phyloP scores from a whole-genome alignment of 2,113 vertebrate species.

The Hippocampus mohnikei region DNA sequence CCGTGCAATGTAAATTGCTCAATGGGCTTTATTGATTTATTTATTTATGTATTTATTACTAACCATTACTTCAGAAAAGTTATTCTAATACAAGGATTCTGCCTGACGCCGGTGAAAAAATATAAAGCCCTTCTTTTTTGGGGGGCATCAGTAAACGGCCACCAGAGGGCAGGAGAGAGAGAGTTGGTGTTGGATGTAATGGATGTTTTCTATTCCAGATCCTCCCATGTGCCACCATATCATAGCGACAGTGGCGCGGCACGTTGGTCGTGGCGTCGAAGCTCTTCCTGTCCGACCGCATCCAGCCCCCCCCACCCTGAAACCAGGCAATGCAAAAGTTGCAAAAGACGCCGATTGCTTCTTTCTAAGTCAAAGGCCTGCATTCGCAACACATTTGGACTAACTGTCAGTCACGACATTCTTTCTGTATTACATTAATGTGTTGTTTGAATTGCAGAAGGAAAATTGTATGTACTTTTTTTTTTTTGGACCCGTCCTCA shows the following conservation, averaged over 20 bases:
- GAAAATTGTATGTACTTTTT: constrained; percentile 34
- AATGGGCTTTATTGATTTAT: no score
- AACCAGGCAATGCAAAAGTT: constrained; percentile 34
- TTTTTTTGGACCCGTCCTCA: constrained; percentile 19
- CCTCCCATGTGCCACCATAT: constrained; percentile 38
- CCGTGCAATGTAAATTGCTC: no score
- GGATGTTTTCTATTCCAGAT: constrained; percentile 59
- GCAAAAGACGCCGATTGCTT: not conserved
- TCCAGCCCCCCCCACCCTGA: constrained; percentile 13
- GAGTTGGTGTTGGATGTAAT: not conserved
- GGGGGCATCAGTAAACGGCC: no score
- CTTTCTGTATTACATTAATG: constrained; percentile 57
- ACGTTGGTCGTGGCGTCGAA: constrained; percentile 25
- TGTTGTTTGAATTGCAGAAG: constrained; percentile 58
- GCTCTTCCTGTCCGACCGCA: constrained; percentile 25
- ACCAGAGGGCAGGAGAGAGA: no score
- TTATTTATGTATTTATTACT: no score
- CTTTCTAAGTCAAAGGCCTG: constrained; percentile 11
- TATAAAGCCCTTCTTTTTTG: no score
- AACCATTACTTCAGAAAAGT: no score
- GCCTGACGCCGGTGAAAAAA: no score
- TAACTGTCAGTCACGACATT: constrained; percentile 31
- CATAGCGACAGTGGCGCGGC: constrained; percentile 40
- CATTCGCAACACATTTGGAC: constrained; percentile 25
- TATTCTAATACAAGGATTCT: no score